Evolutionary conservation across 2,797 vertebrate genomes (phyloP).

Genomic region (Brotula barbata): DNA sequence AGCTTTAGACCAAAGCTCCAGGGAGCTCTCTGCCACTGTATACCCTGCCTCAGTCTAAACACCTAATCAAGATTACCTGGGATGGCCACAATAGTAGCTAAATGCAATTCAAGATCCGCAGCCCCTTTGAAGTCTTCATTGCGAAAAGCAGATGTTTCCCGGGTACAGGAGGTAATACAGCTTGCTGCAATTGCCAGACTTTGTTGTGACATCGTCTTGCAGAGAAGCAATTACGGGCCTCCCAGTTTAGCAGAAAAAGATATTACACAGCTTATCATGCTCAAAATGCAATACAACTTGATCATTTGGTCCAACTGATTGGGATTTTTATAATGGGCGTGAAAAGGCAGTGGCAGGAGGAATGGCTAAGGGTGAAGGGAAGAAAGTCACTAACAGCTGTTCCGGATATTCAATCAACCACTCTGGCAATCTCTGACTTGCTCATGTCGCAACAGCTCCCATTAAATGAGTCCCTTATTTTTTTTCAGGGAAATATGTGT

Average conservation of each 20-base stretch:
- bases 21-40: constrained; percentile 90
- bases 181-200: constrained; percentile 94
- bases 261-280: constrained; percentile 99
- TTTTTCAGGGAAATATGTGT: neutral
- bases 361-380: constrained; percentile 85
- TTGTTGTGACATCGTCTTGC: constrained; percentile 96
- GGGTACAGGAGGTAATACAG: constrained; percentile 93
- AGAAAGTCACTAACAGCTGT: constrained; percentile 71
- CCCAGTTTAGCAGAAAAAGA: constrained; percentile 97
- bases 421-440: neutral
- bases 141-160: constrained; percentile 94
- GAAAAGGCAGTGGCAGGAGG: constrained; percentile 78
- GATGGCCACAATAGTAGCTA: constrained; percentile 98
- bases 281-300: constrained; percentile 95
- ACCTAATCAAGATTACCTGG: constrained; percentile 99
- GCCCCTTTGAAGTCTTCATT: constrained; percentile 97
- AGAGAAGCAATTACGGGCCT: constrained; percentile 94
- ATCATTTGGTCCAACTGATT: constrained; percentile 98
- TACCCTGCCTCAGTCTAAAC: constrained; percentile 98
- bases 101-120: constrained; percentile 98
- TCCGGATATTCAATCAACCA: constrained; percentile 33
- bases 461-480: constrained; percentile 1
- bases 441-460: neutral
- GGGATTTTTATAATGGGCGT: constrained; percentile 95
- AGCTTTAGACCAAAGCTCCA: constrained; percentile 98